phyloP scores from a whole-genome alignment of 2,888 invertebrate genomes.

The Lordiphosa fenestrarum region DNA sequence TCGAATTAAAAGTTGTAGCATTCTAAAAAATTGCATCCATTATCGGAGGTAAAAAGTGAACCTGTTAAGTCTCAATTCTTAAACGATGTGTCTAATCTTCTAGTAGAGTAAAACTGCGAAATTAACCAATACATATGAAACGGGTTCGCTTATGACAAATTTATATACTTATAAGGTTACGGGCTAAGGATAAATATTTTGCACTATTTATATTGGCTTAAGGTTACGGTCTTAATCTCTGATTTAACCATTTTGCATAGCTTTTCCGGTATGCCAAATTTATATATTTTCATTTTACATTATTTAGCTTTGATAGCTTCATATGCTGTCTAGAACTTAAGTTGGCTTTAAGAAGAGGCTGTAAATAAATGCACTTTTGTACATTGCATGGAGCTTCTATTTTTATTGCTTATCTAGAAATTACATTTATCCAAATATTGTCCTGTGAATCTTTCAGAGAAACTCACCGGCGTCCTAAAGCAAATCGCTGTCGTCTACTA shows the following conservation, averaged over 20 bases:
- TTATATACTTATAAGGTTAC: no score
- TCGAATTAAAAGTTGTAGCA: no score
- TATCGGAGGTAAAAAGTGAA: no score
- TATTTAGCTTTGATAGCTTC: conserved; percentile 2
- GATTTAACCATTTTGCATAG: background rate
- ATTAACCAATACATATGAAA: no score
- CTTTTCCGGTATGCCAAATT: background rate
- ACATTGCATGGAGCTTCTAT: conserved; percentile 45
- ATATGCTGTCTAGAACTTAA: conserved; percentile 36
- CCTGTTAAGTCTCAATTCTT: no score
- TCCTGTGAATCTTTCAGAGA: conserved; percentile 56
- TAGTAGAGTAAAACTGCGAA: no score
- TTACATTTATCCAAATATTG: conserved; percentile 24
- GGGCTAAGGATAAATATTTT: no score
- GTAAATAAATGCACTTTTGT: conserved; percentile 48
- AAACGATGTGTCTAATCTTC: no score
- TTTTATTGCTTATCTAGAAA: conserved; percentile 10
- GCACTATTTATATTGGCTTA: no score
- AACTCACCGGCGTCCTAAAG: conserved; percentile 51
- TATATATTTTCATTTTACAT: background rate
- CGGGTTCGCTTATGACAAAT: no score
- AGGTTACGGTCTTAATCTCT: background rate
- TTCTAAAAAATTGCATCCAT: no score
- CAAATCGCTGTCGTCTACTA: conserved; percentile 58
- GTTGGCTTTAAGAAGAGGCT: conserved; percentile 24